Evolutionary conservation across 1,140 invertebrate species (phyloP).

Genomic region (Periplaneta americana): DNA sequence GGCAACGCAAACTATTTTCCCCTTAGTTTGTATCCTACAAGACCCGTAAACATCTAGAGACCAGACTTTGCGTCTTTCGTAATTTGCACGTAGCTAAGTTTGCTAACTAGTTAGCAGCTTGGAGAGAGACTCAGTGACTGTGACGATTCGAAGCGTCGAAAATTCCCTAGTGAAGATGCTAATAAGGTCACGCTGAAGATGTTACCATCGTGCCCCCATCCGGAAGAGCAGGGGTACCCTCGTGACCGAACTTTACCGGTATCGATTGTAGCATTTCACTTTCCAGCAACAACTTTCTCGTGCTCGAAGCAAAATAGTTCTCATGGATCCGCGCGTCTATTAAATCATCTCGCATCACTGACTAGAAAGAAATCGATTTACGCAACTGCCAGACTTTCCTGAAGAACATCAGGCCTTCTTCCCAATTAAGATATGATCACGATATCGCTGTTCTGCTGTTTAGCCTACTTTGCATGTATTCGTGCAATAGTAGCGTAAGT

Average conservation of each 20-base stretch:
- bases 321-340: background rate
- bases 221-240: background rate
- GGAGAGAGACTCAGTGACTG: no score
- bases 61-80: no score
- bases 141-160: no score
- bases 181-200: no score
- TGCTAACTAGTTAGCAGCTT: no score
- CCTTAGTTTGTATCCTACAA: no score
- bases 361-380: background rate
- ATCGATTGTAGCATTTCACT: background rate
- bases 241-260: background rate
- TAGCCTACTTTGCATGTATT: background rate
- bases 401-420: background rate
- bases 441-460: background rate
- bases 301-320: background rate
- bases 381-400: background rate
- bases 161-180: no score
- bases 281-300: background rate
- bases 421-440: background rate
- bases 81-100: no score
- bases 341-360: background rate
- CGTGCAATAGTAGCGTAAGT: background rate
- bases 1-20: no score
- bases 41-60: no score
- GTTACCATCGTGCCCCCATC: background rate